These are phyloP conservation scores for Helicoverpa armigera DNA, from an alignment of 1,140 invertebrate genomes.

Conservation along the genomic window DNA sequence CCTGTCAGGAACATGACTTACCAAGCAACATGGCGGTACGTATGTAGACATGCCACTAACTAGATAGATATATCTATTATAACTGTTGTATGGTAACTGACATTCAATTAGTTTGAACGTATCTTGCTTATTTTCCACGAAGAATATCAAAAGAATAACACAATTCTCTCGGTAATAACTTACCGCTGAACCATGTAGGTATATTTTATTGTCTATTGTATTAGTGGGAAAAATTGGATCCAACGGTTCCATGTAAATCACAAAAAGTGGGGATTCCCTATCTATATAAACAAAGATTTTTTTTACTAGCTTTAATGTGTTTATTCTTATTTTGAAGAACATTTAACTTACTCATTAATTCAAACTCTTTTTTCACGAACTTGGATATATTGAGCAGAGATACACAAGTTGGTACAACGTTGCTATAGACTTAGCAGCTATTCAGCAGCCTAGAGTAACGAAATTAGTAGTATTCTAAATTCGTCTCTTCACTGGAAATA, in stretches of 20 bases:
- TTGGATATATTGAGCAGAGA: too few relatives aligned
- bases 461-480: slow-evolving; percentile 21
- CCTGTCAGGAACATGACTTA: slow-evolving; percentile 14
- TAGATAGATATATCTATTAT: too few relatives aligned
- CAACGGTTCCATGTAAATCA: too few relatives aligned
- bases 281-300: too few relatives aligned
- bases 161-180: neutral
- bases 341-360: too few relatives aligned
- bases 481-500: slow-evolving; percentile 8
- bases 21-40: neutral
- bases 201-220: too few relatives aligned
- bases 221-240: too few relatives aligned
- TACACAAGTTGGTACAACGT: neutral
- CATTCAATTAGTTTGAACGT: slow-evolving; percentile 17
- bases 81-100: slow-evolving; percentile 6
- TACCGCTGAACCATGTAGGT: neutral
- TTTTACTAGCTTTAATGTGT: too few relatives aligned
- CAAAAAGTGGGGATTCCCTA: too few relatives aligned
- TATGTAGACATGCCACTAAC: neutral
- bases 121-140: neutral
- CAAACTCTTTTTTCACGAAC: too few relatives aligned
- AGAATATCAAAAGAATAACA: slow-evolving; percentile 10
- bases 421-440: too few relatives aligned
- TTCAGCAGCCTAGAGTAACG: neutral
- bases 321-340: too few relatives aligned